phyloP scores from a whole-genome alignment of 2,888 invertebrate genomes.

The Acronicta psi region DNA sequence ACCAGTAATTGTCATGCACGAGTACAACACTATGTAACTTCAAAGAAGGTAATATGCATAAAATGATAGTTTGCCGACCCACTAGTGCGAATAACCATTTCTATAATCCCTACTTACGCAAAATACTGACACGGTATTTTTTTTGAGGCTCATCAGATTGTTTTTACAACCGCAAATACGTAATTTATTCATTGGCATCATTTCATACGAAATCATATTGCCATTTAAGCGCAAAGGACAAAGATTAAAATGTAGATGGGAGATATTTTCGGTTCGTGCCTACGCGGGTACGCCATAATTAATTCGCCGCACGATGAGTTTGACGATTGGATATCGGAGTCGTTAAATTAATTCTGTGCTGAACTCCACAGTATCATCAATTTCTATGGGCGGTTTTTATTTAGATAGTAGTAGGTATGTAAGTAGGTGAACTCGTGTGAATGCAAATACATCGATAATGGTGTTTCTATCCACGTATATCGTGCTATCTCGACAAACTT shows the following conservation, averaged over 20 bases:
- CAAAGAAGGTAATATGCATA: conserved; percentile 37
- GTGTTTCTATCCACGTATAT: conserved; percentile 1
- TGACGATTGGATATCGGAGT: conserved; percentile 31
- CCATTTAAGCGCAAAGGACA: conserved; percentile 43
- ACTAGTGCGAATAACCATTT: conserved; percentile 39
- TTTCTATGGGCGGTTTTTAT: conserved; percentile 20
- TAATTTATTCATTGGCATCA: conserved; percentile 57
- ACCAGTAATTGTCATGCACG: too few relatives aligned
- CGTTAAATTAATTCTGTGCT: conserved; percentile 43
- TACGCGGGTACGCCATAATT: conserved; percentile 26
- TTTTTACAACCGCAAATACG: conserved; percentile 37
- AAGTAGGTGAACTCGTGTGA: conserved; percentile 10
- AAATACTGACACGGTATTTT: conserved; percentile 31
- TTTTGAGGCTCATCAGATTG: conserved; percentile 40
- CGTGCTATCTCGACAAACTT: too few relatives aligned
- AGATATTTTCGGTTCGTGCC: conserved; percentile 41
- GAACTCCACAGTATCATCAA: conserved; percentile 28
- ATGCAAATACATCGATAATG: conserved; percentile 2
- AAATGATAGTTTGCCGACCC: conserved; percentile 43
- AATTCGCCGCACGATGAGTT: conserved; percentile 34
- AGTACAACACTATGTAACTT: conserved; percentile 13
- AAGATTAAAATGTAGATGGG: conserved; percentile 51
- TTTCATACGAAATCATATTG: conserved; percentile 42
- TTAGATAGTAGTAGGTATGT: conserved; percentile 9
- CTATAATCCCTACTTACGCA: conserved; percentile 39